A percentile compares a stretch with the other conserved stretches of the same genome.
phyloP scores from a whole-genome alignment of 2,888 invertebrate species.

The Apamea monoglypha region DNA sequence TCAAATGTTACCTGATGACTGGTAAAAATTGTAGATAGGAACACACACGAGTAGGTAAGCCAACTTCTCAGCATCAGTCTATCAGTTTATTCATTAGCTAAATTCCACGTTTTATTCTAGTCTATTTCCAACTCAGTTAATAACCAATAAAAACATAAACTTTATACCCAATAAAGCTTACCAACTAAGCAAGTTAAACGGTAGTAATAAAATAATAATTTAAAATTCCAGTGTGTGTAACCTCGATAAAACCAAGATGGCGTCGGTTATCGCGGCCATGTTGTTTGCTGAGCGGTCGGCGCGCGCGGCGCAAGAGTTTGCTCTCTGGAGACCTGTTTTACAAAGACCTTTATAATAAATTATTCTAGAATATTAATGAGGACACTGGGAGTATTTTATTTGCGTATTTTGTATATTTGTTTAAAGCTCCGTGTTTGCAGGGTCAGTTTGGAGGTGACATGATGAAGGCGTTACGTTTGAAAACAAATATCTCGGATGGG shows the following conservation, averaged over 20 bases:
- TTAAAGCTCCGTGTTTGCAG: conserved; percentile 56
- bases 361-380: conserved; percentile 82
- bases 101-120: neutral
- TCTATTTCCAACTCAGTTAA: conserved; percentile 3
- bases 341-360: conserved; percentile 78
- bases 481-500: conserved; percentile 65
- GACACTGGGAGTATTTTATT: conserved; percentile 76
- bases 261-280: conserved; percentile 86
- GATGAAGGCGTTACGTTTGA: conserved; percentile 66
- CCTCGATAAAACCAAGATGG: conserved; percentile 88
- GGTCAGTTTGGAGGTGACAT: conserved; percentile 55
- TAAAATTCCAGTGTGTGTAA: conserved; percentile 83
- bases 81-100: conserved; percentile 4
- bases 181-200: conserved; percentile 64
- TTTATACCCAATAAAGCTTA: conserved; percentile 52
- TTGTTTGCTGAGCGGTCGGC: conserved; percentile 81
- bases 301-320: conserved; percentile 87
- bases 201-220: conserved; percentile 83
- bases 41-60: neutral
- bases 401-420: conserved; percentile 64
- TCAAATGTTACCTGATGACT: neutral
- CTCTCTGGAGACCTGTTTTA: conserved; percentile 86
- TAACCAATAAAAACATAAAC: conserved; percentile 44
- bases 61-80: neutral
- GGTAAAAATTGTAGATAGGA: neutral